Conservation (phyloP, 2,888 invertebrate species). For the Aromia moschata region DNA sequence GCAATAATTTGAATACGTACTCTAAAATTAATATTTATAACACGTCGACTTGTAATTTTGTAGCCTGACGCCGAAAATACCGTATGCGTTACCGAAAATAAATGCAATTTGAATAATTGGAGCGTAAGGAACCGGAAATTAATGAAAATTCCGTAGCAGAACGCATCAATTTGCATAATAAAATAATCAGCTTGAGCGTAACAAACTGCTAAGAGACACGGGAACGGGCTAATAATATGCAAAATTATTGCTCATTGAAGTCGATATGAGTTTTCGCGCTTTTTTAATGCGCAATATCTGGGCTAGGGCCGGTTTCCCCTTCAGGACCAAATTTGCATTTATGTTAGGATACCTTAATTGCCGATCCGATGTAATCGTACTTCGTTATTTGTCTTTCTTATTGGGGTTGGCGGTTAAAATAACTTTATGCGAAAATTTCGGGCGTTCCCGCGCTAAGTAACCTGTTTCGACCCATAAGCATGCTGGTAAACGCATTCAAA, state of each 20-base stretch:
- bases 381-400: background rate
- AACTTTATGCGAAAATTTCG: too few species aligned
- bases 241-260: conserved; percentile 13
- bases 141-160: conserved; percentile 28
- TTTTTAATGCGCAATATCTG: conserved; percentile 8
- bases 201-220: conserved; percentile 26
- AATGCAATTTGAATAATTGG: conserved; percentile 7
- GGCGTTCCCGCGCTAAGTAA: too few species aligned
- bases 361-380: background rate
- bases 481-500: too few species aligned
- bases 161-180: conserved; percentile 34
- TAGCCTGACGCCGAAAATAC: too few species aligned
- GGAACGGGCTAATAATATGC: conserved; percentile 18
- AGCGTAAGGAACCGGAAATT: conserved; percentile 27
- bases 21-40: too few species aligned
- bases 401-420: background rate
- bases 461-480: too few species aligned
- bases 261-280: conserved; percentile 7
- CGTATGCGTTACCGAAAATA: conserved; percentile 5
- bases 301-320: background rate
- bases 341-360: conserved; percentile 1
- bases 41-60: too few species aligned
- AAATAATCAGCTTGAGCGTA: conserved; percentile 29
- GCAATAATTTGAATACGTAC: too few species aligned
- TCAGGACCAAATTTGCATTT: background rate